phyloP scores from a whole-genome alignment of 2,113 vertebrate species.

The Cyanoramphus novaezelandiae region DNA sequence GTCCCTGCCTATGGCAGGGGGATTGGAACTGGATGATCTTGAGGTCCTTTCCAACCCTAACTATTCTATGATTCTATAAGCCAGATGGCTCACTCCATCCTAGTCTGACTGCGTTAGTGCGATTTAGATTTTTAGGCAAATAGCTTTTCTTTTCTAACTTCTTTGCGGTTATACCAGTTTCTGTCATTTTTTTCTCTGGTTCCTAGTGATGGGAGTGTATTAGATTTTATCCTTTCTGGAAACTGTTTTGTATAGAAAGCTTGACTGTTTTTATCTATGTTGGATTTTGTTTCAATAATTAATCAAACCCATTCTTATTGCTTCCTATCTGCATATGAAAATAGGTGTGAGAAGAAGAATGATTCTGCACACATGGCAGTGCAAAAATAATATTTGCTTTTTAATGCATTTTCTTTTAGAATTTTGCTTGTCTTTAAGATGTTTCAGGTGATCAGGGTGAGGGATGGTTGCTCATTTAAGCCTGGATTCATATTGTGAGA shows the following conservation, averaged over 20 bases:
- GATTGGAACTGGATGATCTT: no score
- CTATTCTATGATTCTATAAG: background rate
- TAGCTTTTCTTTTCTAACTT: background rate
- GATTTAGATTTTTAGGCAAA: slow-evolving; percentile 66
- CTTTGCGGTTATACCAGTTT: background rate
- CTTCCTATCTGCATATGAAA: background rate
- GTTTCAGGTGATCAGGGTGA: background rate
- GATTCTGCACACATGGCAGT: background rate
- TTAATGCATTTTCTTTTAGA: rapidly evolving
- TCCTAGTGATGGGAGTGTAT: background rate
- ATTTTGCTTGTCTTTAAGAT: background rate
- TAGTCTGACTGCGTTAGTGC: slow-evolving; percentile 17
- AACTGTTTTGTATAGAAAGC: background rate
- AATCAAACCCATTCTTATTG: background rate
- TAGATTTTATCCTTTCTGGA: background rate
- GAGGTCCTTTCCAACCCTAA: no score
- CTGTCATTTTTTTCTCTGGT: background rate
- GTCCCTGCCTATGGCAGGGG: no score
- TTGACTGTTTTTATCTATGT: background rate
- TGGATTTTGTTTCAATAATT: background rate
- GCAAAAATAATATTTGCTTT: background rate
- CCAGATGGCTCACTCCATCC: slow-evolving; percentile 60
- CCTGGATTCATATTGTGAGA: rapidly evolving
- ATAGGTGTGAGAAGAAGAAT: background rate
- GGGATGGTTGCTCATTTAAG: background rate